phyloP scores from a whole-genome alignment of 1,140 invertebrate species.

The Diorhabda elongata region DNA sequence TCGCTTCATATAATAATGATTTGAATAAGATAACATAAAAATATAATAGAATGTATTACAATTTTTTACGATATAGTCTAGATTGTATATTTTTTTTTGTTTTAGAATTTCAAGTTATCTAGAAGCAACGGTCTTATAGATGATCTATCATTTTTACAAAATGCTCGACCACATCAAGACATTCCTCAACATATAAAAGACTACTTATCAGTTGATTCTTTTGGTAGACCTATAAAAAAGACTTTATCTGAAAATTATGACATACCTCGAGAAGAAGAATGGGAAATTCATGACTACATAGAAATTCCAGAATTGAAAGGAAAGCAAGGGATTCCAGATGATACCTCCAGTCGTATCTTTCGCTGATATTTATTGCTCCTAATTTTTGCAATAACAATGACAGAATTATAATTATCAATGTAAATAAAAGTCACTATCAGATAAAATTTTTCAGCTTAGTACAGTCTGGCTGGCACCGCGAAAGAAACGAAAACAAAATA shows the following conservation, averaged over 20 bases:
- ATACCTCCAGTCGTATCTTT: no score
- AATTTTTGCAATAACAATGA: no score
- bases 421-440: no score
- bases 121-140: slow-evolving; percentile 49
- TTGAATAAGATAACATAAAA: no score
- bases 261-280: slow-evolving; percentile 47
- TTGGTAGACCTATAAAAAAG: slow-evolving; percentile 57
- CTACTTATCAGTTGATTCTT: slow-evolving; percentile 57
- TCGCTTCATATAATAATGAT: no score
- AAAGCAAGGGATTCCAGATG: slow-evolving; percentile 1
- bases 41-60: no score
- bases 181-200: slow-evolving; percentile 52
- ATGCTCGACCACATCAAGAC: slow-evolving; percentile 50
- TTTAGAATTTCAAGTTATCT: slow-evolving; percentile 57
- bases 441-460: no score
- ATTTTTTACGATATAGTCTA: no score
- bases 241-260: slow-evolving; percentile 46
- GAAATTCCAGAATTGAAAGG: slow-evolving; percentile 45
- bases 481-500: no score
- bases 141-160: slow-evolving; percentile 56
- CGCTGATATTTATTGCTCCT: no score
- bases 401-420: no score
- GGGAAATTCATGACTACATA: slow-evolving; percentile 55
- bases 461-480: no score
- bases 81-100: slow-evolving; percentile 20